Evolutionary conservation across 2,888 invertebrate genomes (phyloP).

Genomic region (Abrostola triplasia): DNA sequence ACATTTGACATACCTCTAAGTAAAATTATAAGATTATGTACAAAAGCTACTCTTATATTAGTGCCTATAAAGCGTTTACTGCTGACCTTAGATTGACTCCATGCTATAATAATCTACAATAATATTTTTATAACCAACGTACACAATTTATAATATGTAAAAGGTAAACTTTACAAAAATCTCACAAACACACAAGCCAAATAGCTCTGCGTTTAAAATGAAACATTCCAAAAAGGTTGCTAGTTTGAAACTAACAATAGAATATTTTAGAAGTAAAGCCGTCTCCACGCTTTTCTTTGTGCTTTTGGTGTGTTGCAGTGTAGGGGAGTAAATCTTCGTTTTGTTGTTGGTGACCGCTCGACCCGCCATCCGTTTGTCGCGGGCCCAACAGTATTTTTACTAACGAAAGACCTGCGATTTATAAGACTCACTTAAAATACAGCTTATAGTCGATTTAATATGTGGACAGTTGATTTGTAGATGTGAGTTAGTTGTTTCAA

Average conservation of each 20-base stretch:
- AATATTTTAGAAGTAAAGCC: background rate
- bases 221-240: too few relatives aligned
- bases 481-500: background rate
- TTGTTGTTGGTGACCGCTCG: slow-evolving; percentile 55
- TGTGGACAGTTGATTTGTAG: slow-evolving; percentile 16
- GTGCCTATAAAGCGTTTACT: too few relatives aligned
- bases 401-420: slow-evolving; percentile 62
- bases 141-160: too few relatives aligned
- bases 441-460: slow-evolving; percentile 14
- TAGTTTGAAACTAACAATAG: too few relatives aligned
- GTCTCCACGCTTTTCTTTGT: slow-evolving; percentile 42
- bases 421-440: slow-evolving; percentile 47
- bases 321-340: slow-evolving; percentile 71
- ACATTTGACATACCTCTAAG: too few relatives aligned
- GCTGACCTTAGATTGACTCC: too few relatives aligned
- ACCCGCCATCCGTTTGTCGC: slow-evolving; percentile 66
- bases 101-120: too few relatives aligned
- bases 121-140: too few relatives aligned
- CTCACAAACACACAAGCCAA: background rate
- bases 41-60: too few relatives aligned
- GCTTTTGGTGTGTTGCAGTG: slow-evolving; percentile 52
- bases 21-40: too few relatives aligned
- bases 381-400: slow-evolving; percentile 66
- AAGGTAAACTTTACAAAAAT: slow-evolving; percentile 5
- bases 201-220: too few relatives aligned